Evolutionary conservation across 2,797 vertebrate species (phyloP), one percentile per base, ranked within the genome.

Genomic region (Antennarius maculatus): DNA sequence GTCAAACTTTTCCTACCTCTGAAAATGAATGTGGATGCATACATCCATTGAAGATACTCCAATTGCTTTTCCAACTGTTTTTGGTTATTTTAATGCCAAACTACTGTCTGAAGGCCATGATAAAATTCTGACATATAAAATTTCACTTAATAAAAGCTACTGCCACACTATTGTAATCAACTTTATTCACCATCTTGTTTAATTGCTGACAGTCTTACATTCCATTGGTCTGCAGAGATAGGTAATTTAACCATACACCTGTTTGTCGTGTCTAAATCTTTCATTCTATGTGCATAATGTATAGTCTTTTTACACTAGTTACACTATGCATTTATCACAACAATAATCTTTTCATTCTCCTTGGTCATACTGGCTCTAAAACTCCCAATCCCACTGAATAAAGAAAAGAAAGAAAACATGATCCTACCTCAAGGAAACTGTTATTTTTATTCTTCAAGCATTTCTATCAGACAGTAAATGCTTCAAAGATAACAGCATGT

Each of bases 1-100:
- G 66, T 77, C 56, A 74, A 66, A 83, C 76, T 82, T 80, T 83
- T 49, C 72, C 84, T 77, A 63, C 42, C 61, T 23, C 68, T 66
- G 43, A 16, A 76, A 67, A 77, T 66, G 13, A 76, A 79, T 66
- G 51, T 48, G 34, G 57, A 61, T 46, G 54, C 66, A 60, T 76
- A 31, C 41, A 9, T 74, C 71, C 69, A 62, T 76, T 81, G 54
- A 70, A 78, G 63, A 51, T 70, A 54, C 61, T 58, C 37, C 53
- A 68, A 69, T 83, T 69, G 66, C 65, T 76, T 68, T 68, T 67
- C 31, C 27, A 46, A 66, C 70, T 54, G 57, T 66, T 59, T 74
- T 65, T 59, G 51, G 43, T 76, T 85, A 61, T 79, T 84, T 74
- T 84, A 71, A 53, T 71, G 13, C 28, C 11, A 29, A 18, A 27